These are phyloP conservation scores for Erebia aethiops DNA, from an alignment of 2,888 invertebrate genomes.

Conservation along the genomic window DNA sequence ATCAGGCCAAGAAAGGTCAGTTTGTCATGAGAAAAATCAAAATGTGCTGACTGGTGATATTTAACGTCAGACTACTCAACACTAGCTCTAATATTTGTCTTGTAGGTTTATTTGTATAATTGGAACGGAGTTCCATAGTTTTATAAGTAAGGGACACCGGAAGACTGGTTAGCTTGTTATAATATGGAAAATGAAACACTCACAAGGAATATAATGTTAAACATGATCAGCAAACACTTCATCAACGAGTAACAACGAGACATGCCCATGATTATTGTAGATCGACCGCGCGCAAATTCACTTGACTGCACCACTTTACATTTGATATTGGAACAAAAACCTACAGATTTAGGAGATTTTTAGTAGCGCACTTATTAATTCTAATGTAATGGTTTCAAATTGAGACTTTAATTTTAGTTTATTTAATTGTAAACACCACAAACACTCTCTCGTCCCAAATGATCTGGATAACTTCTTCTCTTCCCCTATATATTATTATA, in stretches of 20 bases:
- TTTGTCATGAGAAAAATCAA: too few relatives aligned
- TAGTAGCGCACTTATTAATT: neutral
- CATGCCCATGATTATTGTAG: constrained; percentile 82
- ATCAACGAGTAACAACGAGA: constrained; percentile 87
- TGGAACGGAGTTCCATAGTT: too few relatives aligned
- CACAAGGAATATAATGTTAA: constrained; percentile 90
- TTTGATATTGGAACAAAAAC: neutral
- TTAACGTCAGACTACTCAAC: too few relatives aligned
- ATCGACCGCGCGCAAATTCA: neutral
- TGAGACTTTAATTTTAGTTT: too few relatives aligned
- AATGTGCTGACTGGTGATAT: too few relatives aligned
- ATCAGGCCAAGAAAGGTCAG: too few relatives aligned
- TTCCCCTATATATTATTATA: too few relatives aligned
- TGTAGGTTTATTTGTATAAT: neutral
- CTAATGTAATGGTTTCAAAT: neutral
- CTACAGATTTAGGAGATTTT: neutral
- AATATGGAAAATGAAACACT: constrained; percentile 54
- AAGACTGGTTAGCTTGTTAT: neutral
- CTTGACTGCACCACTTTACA: neutral
- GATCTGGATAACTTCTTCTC: too few relatives aligned
- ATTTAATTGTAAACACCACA: too few relatives aligned
- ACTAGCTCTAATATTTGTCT: neutral
- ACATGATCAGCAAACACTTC: constrained; percentile 87
- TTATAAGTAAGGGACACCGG: neutral
- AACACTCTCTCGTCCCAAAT: too few relatives aligned